phyloP scores from a whole-genome alignment of 2,113 vertebrate species.

The Atlantisia rogersi region DNA sequence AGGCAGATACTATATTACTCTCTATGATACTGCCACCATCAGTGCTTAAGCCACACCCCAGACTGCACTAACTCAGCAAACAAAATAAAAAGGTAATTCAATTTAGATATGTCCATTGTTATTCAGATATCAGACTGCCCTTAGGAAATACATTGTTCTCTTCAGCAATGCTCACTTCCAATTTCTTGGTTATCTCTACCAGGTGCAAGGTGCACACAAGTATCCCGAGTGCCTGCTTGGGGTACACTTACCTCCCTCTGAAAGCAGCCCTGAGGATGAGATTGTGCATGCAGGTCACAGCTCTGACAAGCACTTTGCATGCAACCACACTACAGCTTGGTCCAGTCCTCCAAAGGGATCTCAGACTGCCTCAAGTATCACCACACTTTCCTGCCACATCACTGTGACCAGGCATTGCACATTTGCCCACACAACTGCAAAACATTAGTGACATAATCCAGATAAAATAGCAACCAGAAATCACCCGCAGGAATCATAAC shows the following conservation, averaged over 20 bases:
- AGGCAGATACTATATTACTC: neutral
- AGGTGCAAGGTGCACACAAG: neutral
- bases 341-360: neutral
- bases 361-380: neutral
- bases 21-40: neutral
- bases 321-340: neutral
- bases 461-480: neutral
- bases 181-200: neutral
- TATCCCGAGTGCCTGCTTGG: neutral
- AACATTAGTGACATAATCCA: neutral
- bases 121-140: neutral
- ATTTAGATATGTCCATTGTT: neutral
- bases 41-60: neutral
- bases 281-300: neutral
- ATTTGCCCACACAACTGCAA: neutral
- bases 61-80: neutral
- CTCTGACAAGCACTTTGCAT: neutral
- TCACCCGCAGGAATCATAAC: neutral
- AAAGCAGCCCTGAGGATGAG: neutral
- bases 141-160: neutral
- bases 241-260: neutral
- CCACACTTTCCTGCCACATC: neutral
- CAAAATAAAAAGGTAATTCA: neutral
- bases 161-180: neutral
- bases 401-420: neutral